Conservation (phyloP, 2,113 vertebrate genomes). For the Tenebrosternarchus preto region DNA sequence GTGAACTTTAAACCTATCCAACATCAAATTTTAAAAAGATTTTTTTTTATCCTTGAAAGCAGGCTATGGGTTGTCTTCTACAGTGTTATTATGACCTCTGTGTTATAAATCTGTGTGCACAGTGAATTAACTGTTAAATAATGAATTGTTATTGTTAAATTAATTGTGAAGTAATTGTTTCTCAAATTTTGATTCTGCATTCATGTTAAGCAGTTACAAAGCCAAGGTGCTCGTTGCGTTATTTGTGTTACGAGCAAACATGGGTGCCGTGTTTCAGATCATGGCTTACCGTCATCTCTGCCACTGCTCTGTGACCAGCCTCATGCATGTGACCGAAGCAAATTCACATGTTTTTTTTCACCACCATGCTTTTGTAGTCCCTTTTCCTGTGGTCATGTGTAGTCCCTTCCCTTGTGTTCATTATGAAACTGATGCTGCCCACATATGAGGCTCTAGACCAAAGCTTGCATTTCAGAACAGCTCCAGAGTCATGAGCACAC, state of each 20-base stretch:
- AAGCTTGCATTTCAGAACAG: background rate
- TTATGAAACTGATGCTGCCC: background rate
- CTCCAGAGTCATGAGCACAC: background rate
- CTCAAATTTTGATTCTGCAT: background rate
- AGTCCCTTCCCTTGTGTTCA: background rate
- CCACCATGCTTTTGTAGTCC: background rate
- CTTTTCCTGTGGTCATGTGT: background rate
- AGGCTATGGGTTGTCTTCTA: slow-evolving; percentile 4
- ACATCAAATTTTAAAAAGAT: slow-evolving; percentile 1
- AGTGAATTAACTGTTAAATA: too few relatives aligned
- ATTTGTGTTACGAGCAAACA: background rate
- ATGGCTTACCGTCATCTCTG: background rate
- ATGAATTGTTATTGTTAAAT: too few relatives aligned
- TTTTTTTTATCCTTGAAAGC: slow-evolving; percentile 23
- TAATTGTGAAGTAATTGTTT: too few relatives aligned
- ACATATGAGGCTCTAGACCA: background rate
- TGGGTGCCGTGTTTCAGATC: background rate
- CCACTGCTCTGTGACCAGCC: background rate
- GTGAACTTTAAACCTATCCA: background rate
- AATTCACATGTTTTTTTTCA: background rate
- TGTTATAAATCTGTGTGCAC: too few relatives aligned
- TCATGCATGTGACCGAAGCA: background rate
- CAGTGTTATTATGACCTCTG: background rate
- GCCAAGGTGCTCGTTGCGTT: background rate
- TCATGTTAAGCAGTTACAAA: background rate